Conservation (phyloP, 2,797 vertebrate species). For the Podarcis lilfordi region DNA sequence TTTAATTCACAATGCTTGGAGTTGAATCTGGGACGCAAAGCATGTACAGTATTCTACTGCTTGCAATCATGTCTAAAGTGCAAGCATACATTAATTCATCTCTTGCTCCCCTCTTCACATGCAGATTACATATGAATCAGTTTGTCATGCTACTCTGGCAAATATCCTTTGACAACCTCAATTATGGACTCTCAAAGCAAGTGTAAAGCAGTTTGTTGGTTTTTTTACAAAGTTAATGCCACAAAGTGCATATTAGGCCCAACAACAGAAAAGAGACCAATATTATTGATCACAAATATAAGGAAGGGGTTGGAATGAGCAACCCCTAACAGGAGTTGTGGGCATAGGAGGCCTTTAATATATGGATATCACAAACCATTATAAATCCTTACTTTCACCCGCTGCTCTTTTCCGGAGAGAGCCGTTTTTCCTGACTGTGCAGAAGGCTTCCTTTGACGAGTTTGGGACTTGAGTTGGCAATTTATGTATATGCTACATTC, state of each 20-base stretch:
- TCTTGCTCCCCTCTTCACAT: not conserved
- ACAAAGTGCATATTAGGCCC: not conserved
- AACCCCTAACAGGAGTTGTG: too few relatives aligned
- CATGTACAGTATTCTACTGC: not conserved
- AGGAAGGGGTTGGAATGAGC: not conserved
- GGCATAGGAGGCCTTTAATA: not conserved
- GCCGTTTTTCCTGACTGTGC: not conserved
- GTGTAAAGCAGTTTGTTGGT: not conserved
- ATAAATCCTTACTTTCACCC: not conserved
- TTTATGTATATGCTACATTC: not conserved
- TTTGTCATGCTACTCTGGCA: not conserved
- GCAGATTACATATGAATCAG: not conserved
- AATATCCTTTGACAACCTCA: not conserved
- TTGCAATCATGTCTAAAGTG: not conserved
- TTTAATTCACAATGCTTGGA: not conserved
- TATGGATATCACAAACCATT: not conserved
- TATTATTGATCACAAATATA: not conserved
- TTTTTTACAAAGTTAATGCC: not conserved
- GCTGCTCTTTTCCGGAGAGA: not conserved
- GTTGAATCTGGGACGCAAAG: not conserved
- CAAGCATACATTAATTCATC: not conserved
- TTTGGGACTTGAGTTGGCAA: slow-evolving; percentile 1
- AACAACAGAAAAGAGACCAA: not conserved
- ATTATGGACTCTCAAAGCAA: not conserved
- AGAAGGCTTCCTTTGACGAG: not conserved